phyloP scores from a whole-genome alignment of 1,140 invertebrate genomes.

The Himalopsyche phryganea region DNA sequence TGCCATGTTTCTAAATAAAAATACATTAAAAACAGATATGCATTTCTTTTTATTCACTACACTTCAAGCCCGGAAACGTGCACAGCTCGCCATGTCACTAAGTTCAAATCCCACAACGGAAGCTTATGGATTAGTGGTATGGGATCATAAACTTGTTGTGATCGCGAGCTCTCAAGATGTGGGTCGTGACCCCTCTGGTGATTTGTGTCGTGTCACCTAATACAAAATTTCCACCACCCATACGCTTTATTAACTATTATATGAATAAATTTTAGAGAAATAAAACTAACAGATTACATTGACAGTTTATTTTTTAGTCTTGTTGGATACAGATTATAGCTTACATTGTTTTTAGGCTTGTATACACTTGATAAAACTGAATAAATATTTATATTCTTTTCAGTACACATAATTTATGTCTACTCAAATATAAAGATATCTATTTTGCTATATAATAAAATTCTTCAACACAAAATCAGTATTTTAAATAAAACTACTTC shows the following conservation, averaged over 20 bases:
- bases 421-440: not conserved
- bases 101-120: too few relatives aligned
- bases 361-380: slow-evolving; percentile 10
- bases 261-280: too few relatives aligned
- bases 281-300: too few relatives aligned
- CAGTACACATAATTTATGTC: slow-evolving; percentile 3
- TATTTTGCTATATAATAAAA: slow-evolving; percentile 6
- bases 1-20: slow-evolving; percentile 34
- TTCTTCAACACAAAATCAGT: not conserved
- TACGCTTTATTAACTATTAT: not conserved
- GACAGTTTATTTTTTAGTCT: slow-evolving; percentile 20
- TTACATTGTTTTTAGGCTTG: not conserved
- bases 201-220: too few relatives aligned
- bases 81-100: too few relatives aligned
- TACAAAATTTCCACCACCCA: not conserved
- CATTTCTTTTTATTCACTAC: too few relatives aligned
- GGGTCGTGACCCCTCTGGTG: too few relatives aligned
- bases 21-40: slow-evolving; percentile 26
- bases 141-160: too few relatives aligned
- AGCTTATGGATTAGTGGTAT: too few relatives aligned
- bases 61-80: too few relatives aligned
- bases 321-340: slow-evolving; percentile 9
- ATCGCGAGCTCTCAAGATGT: too few relatives aligned
- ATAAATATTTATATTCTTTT: not conserved
- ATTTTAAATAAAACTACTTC: not conserved